Evolutionary conservation across 2,113 vertebrate species (phyloP).

Genomic region (Equus quagga): DNA sequence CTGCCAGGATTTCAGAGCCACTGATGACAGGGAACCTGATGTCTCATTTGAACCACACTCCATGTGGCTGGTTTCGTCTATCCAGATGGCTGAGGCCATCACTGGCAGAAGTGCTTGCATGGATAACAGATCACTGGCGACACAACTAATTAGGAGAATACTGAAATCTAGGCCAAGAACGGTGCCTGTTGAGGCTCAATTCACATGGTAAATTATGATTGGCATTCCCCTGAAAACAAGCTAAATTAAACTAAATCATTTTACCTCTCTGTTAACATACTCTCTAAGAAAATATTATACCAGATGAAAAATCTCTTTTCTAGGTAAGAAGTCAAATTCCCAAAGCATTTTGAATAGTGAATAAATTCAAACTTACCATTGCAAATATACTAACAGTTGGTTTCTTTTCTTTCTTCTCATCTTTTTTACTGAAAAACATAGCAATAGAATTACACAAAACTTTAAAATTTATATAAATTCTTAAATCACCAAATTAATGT

Average conservation of each 20-base stretch:
- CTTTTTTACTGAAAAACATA: slow-evolving; percentile 75
- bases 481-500: neutral
- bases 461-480: neutral
- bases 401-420: slow-evolving; percentile 75
- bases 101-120: neutral
- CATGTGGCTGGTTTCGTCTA: neutral
- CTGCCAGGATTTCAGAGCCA: neutral
- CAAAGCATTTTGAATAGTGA: neutral
- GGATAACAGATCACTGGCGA: neutral
- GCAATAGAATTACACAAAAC: slow-evolving; percentile 46
- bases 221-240: neutral
- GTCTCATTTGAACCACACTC: neutral
- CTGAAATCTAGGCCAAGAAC: neutral
- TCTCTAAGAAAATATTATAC: neutral
- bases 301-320: slow-evolving; percentile 20
- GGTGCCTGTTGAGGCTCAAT: neutral
- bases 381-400: slow-evolving; percentile 72
- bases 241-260: neutral
- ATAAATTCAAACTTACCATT: slow-evolving; percentile 75
- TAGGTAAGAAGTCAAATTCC: neutral
- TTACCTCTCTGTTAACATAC: neutral
- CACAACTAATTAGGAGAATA: neutral
- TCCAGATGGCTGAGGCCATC: neutral
- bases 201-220: neutral
- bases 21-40: neutral